These are phyloP conservation scores for Heteropelma amictum DNA, from an alignment of 2,888 invertebrate genomes.

Conservation along the genomic window DNA sequence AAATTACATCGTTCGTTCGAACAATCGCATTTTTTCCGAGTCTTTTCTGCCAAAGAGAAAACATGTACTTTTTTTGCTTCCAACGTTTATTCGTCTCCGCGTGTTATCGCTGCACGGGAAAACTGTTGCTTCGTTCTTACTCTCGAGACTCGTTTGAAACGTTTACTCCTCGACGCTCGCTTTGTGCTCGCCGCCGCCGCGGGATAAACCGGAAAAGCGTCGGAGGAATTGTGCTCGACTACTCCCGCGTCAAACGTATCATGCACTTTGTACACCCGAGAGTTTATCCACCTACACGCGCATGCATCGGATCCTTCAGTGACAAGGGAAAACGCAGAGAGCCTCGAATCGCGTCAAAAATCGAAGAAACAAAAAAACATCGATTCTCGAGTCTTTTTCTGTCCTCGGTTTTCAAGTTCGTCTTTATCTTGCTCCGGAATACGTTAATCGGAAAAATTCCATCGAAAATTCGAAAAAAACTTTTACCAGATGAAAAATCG, in stretches of 20 bases:
- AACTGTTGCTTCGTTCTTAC: constrained; percentile 53
- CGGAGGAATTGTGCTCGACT: constrained; percentile 18
- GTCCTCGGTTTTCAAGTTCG: neutral
- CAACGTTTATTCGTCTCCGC: constrained; percentile 8
- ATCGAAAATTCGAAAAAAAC: neutral
- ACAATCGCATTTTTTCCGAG: too few species aligned
- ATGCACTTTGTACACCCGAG: constrained; percentile 1
- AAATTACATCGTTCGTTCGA: too few species aligned
- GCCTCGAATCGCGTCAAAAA: neutral
- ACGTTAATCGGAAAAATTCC: neutral
- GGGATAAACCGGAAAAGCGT: constrained; percentile 24
- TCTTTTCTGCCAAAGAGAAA: neutral
- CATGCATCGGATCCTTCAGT: neutral
- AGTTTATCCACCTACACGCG: neutral
- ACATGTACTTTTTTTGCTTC: neutral
- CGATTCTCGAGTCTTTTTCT: neutral
- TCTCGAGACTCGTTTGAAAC: constrained; percentile 15
- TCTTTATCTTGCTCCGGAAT: neutral
- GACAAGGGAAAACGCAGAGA: neutral
- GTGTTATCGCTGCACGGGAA: constrained; percentile 25
- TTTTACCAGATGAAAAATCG: too few species aligned
- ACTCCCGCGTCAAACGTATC: constrained; percentile 20
- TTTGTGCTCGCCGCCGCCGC: constrained; percentile 35
- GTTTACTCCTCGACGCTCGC: constrained; percentile 30
- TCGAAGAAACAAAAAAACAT: constrained; percentile 5